Evolutionary conservation across 2,113 vertebrate genomes (phyloP), one percentile per base, ranked within the genome.

Genomic region (Leucoraja erinaceus): DNA sequence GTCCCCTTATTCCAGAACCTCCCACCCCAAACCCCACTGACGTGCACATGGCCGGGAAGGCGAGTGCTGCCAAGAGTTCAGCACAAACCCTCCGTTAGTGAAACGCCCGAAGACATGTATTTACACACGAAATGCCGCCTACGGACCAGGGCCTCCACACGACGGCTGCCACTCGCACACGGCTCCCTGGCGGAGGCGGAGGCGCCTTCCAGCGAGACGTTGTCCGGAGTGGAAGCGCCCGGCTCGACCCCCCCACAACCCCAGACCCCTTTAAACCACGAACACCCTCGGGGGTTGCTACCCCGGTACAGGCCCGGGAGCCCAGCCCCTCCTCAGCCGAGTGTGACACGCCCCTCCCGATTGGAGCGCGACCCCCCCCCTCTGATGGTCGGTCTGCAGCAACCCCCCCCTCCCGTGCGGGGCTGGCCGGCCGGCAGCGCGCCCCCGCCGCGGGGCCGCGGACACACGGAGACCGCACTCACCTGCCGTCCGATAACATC

Each of bases 401-500:
- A 76, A 22, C 22, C 75, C 20, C 75, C 20, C 12, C 20, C 3
- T 0, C n/a, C 75, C 3, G 14, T 2, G 4, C 3, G 1, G 5
- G 16, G 33, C 90, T 9, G 66, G 20, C 93, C 74, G 25, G 33
- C 22, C 22, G 25, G 94, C 94, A 11, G 84, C 91, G 93, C 93
- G 16, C 59, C 12, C 4, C 4, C 28, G 16, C 7, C 2, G 2
- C 59, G 14, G 11, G 14, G n/a, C 28, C 0, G n/a, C 10, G 11
- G 56, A 31, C 2, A 11, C 4, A 31, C 5, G 31, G 16, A 33
- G 63, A 14, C n/a, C 3, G 31, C 63, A 33, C 90, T 72, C 90
- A 91, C 90, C 88, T 91, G 88, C 88, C 88, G 88, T 91, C 88
- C 25, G 88, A 91, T 91, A 91, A 91, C 88, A 91, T 91, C 88